Evolutionary conservation across 2,797 vertebrate genomes (phyloP).

Genomic region (Xenopus petersii): DNA sequence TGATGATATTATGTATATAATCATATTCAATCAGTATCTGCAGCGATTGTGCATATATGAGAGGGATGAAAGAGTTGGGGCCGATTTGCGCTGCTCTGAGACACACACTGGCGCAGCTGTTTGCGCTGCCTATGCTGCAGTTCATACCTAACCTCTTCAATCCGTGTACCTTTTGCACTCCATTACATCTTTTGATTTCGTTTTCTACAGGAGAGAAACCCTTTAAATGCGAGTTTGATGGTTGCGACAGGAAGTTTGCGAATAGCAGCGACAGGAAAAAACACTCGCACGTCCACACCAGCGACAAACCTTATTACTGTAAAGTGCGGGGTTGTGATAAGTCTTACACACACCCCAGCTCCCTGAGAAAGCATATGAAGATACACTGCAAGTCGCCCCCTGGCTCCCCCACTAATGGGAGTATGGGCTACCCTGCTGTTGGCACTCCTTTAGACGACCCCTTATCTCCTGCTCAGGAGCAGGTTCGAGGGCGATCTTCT

Average conservation of each 20-base stretch:
- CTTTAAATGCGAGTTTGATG: conserved; percentile 97
- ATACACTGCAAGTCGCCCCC: conserved; percentile 96
- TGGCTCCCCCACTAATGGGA: conserved; percentile 72
- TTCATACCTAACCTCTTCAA: no score
- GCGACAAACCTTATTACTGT: conserved; percentile 97
- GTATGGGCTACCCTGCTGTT: conserved; percentile 74
- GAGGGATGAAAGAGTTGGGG: no score
- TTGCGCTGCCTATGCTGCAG: no score
- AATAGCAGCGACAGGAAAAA: conserved; percentile 99
- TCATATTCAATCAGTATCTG: no score
- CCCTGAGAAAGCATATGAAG: conserved; percentile 95
- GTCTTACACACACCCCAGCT: conserved; percentile 92
- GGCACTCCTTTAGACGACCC: conserved; percentile 74
- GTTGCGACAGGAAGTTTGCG: conserved; percentile 96
- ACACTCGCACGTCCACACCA: conserved; percentile 96
- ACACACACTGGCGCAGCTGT: no score
- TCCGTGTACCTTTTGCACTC: no score
- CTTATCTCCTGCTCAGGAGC: conserved; percentile 75
- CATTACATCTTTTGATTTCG: not conserved
- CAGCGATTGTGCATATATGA: no score
- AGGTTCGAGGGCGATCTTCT: conserved; percentile 74
- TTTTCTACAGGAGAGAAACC: conserved; percentile 87
- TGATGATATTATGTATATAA: no score
- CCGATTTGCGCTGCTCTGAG: no score
- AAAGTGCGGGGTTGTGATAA: conserved; percentile 94